Percentiles rank a stretch among this genome's conserved stretches.
Conservation (phyloP, 2,888 invertebrate genomes). For the Podabrus alpinus region DNA sequence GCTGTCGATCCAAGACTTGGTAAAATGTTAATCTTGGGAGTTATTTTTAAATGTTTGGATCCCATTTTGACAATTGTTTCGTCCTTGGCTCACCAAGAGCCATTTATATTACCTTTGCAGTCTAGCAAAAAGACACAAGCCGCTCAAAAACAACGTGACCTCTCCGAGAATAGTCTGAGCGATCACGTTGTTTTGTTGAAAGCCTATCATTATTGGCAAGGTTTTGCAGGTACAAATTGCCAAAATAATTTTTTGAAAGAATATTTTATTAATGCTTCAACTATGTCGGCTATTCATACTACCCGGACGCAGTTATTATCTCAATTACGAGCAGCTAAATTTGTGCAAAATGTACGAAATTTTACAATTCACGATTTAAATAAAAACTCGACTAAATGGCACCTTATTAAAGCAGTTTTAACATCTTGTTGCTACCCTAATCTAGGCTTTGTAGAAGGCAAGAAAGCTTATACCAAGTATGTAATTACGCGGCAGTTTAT, state of each 20-base stretch:
- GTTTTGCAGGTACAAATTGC: slow-evolving; percentile 58
- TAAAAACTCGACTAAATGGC: slow-evolving; percentile 83
- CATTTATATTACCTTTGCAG: slow-evolving; percentile 75
- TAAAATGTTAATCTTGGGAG: slow-evolving; percentile 88
- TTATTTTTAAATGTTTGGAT: slow-evolving; percentile 89
- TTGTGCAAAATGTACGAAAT: slow-evolving; percentile 67
- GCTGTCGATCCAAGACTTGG: slow-evolving; percentile 91
- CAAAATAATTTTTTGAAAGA: slow-evolving; percentile 74
- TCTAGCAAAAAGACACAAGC: slow-evolving; percentile 68
- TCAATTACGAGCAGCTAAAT: slow-evolving; percentile 75
- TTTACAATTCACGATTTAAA: slow-evolving; percentile 81
- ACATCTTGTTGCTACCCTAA: slow-evolving; percentile 91
- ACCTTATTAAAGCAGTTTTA: slow-evolving; percentile 87
- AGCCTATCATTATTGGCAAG: slow-evolving; percentile 71
- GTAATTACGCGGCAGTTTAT: not conserved
- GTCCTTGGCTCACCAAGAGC: slow-evolving; percentile 78
- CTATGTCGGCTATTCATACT: slow-evolving; percentile 89
- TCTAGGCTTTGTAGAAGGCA: slow-evolving; percentile 63
- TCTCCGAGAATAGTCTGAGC: slow-evolving; percentile 78
- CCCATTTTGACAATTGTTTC: slow-evolving; percentile 91
- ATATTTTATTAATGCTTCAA: slow-evolving; percentile 76
- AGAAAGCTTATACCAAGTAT: not conserved
- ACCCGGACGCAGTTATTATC: slow-evolving; percentile 83
- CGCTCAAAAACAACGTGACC: slow-evolving; percentile 64
- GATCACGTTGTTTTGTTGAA: slow-evolving; percentile 88